Percentiles rank a stretch among this genome's conserved stretches.
Evolutionary conservation across 2,797 vertebrate species (phyloP).

Genomic region (Sebastes jordani): DNA sequence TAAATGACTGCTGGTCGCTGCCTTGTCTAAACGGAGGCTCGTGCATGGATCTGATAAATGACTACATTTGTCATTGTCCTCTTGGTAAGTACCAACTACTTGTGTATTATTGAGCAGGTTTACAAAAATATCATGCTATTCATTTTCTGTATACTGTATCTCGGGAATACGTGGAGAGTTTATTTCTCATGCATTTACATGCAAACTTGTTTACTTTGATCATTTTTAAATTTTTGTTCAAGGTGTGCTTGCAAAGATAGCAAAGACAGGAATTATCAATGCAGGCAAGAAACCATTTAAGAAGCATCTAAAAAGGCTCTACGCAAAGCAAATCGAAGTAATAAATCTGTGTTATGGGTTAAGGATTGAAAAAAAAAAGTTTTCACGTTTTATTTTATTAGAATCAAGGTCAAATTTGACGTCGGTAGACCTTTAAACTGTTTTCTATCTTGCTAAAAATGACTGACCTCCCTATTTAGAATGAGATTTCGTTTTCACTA

Average conservation of each 20-base stretch:
- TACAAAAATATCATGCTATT: slow-evolving; percentile 56
- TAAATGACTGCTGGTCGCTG: slow-evolving; percentile 78
- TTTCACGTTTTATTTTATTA: neutral
- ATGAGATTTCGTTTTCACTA: neutral
- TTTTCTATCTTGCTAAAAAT: neutral
- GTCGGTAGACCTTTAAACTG: neutral
- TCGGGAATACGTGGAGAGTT: slow-evolving; percentile 27
- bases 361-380: neutral
- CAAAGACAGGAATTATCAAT: neutral
- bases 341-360: neutral
- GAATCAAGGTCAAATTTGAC: neutral
- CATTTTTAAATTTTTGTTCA: slow-evolving; percentile 17
- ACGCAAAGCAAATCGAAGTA: neutral
- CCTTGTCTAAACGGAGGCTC: slow-evolving; percentile 84
- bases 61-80: slow-evolving; percentile 84
- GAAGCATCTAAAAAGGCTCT: neutral
- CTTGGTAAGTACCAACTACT: slow-evolving; percentile 75
- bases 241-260: slow-evolving; percentile 14
- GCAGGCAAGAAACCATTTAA: neutral
- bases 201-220: slow-evolving; percentile 9
- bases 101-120: slow-evolving; percentile 57
- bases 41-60: slow-evolving; percentile 80
- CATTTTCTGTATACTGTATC: slow-evolving; percentile 28
- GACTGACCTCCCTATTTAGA: neutral
- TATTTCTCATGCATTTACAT: slow-evolving; percentile 12